Conservation (phyloP, 2,113 vertebrate species). For the Coryphaenoides rupestris region DNA sequence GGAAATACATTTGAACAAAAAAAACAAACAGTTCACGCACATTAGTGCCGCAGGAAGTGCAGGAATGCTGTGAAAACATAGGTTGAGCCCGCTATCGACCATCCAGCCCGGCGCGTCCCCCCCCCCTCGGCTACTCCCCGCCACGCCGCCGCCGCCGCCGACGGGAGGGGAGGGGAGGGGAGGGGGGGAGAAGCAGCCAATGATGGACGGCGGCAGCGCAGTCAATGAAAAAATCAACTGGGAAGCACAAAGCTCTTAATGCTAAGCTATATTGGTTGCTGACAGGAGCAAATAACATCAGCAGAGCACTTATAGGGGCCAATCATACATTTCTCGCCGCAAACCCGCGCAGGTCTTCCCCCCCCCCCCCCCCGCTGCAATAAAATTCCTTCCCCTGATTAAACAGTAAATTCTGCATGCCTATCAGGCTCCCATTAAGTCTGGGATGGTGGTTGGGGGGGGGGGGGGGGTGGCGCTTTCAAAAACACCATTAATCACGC, state of each 20-base stretch:
- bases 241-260: constrained; percentile 77
- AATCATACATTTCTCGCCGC: constrained; percentile 71
- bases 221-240: constrained; percentile 78
- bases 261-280: constrained; percentile 76
- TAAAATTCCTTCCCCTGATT: constrained; percentile 92
- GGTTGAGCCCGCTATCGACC: constrained; percentile 38
- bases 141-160: too few relatives aligned
- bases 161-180: too few relatives aligned
- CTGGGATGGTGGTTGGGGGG: too few relatives aligned
- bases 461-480: constrained; percentile 81
- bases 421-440: constrained; percentile 96
- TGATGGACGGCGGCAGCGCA: constrained; percentile 74
- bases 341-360: constrained; percentile 58
- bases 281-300: constrained; percentile 77
- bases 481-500: constrained; percentile 95
- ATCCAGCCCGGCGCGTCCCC: constrained; percentile 18
- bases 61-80: constrained; percentile 33
- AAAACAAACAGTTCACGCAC: constrained; percentile 23
- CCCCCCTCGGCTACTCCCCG: constrained; percentile 39
- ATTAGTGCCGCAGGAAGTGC: constrained; percentile 26
- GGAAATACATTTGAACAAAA: too few relatives aligned
- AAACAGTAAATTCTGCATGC: constrained; percentile 97
- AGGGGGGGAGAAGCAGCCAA: constrained; percentile 54
- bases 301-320: constrained; percentile 73
- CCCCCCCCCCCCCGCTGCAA: constrained; percentile 59